These are phyloP conservation scores for Drosophila buzzatii DNA, from an alignment of 2,888 invertebrate genomes.

Conservation along the genomic window DNA sequence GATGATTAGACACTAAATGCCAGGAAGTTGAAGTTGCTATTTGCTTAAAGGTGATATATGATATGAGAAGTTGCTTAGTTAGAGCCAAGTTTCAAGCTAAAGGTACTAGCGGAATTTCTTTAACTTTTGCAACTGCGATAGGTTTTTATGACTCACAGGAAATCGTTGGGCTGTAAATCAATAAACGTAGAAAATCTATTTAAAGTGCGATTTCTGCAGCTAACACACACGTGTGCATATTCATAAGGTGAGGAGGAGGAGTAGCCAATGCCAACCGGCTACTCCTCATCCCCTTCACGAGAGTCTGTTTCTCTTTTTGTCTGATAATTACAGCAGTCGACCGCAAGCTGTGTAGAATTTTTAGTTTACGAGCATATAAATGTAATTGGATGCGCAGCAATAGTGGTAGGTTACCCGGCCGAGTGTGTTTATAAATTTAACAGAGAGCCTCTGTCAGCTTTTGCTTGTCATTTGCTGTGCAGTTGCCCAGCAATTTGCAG, in stretches of 20 bases:
- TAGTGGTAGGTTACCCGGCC: conserved; percentile 47
- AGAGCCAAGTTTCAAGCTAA: not conserved
- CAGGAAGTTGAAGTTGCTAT: not conserved
- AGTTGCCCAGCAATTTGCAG: conserved; percentile 61
- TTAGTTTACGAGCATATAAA: conserved; percentile 82
- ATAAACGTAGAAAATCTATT: conserved; percentile 20
- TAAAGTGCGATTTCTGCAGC: conserved; percentile 11
- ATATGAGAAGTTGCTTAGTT: not conserved
- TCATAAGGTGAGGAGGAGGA: not conserved
- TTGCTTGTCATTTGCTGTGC: conserved; percentile 46
- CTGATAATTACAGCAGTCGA: conserved; percentile 64
- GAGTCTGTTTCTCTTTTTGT: conserved; percentile 3
- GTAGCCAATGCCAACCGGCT: not conserved
- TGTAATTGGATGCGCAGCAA: conserved; percentile 83
- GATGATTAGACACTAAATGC: conserved; percentile 1
- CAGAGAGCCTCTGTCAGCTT: conserved; percentile 36
- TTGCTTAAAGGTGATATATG: conserved; percentile 1
- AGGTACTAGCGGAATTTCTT: not conserved
- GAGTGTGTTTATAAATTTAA: conserved; percentile 59
- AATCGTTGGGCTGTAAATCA: conserved; percentile 25
- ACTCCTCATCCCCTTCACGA: not conserved
- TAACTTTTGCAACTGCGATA: not conserved
- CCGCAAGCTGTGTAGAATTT: conserved; percentile 72
- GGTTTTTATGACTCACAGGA: conserved; percentile 28
- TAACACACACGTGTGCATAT: conserved; percentile 16